Evolutionary conservation across 2,113 vertebrate genomes (phyloP).

Genomic region (Tupaia chinensis): DNA sequence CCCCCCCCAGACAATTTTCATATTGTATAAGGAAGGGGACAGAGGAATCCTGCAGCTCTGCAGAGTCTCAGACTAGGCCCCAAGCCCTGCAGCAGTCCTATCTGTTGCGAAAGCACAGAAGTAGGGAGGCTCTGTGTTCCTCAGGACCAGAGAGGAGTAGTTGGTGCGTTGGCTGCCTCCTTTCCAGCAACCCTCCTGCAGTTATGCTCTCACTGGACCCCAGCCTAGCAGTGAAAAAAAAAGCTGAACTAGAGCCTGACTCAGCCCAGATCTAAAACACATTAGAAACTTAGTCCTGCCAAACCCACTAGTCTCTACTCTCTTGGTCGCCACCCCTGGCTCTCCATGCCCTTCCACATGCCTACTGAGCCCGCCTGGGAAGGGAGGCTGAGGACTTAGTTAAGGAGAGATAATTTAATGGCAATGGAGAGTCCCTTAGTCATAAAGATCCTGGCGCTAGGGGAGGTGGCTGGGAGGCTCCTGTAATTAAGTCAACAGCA

Average conservation of each 20-base stretch:
- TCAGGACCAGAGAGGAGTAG: not conserved
- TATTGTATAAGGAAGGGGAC: not conserved
- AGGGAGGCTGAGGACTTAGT: not conserved
- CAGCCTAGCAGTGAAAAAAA: accelerated
- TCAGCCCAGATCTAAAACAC: not conserved
- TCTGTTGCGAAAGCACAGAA: not conserved
- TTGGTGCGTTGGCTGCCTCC: not conserved
- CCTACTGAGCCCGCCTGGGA: not conserved
- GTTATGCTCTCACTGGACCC: not conserved
- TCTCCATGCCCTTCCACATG: not conserved
- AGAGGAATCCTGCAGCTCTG: not conserved
- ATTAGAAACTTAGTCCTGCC: not conserved
- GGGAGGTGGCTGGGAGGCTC: slow-evolving; percentile 81
- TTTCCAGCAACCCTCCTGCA: not conserved
- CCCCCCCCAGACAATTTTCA: not conserved
- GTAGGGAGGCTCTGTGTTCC: not conserved
- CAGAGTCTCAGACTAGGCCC: not conserved
- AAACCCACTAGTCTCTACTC: not conserved
- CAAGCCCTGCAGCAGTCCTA: not conserved
- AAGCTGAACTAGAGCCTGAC: not conserved
- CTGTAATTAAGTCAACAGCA: slow-evolving; percentile 89
- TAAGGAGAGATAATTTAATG: slow-evolving; percentile 28
- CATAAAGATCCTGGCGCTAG: slow-evolving; percentile 54
- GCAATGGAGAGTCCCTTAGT: slow-evolving; percentile 26
- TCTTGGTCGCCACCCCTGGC: not conserved